Percentiles rank a stretch among this genome's conserved stretches.
These are phyloP conservation scores for Virgularia gustaviana DNA, from an alignment of 92 coral and sea anemone species.

Conservation along the genomic window DNA sequence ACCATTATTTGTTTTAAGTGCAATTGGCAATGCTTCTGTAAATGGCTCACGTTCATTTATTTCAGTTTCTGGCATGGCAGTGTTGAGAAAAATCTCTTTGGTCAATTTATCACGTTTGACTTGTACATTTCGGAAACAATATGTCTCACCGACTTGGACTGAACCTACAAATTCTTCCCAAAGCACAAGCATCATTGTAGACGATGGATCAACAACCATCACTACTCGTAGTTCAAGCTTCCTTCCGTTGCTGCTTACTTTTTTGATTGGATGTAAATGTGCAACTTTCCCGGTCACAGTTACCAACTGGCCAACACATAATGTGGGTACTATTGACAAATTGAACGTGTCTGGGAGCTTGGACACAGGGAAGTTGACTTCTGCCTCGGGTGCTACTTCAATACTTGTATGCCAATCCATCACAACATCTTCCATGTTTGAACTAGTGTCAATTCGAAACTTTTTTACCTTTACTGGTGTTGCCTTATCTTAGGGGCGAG, in stretches of 20 bases:
- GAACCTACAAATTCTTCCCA: conserved; percentile 3
- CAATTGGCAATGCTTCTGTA: conserved; percentile 22
- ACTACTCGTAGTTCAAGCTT: not conserved
- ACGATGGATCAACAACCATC: not conserved
- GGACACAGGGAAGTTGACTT: not conserved
- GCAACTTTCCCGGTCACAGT: not conserved
- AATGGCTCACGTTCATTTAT: conserved; percentile 7
- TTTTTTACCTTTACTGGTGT: not conserved
- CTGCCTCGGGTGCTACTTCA: not conserved
- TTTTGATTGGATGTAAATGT: not conserved
- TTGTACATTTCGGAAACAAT: conserved; percentile 4
- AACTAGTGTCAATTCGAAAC: not conserved
- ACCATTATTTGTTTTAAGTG: not conserved
- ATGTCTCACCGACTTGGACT: not conserved
- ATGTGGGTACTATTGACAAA: conserved; percentile 2
- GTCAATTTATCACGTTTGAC: conserved; percentile 18
- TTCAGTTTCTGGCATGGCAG: conserved; percentile 29
- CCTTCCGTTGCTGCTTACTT: not conserved
- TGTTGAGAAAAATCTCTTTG: conserved; percentile 43
- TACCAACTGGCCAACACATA: conserved; percentile 8
- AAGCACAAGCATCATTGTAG: not conserved
- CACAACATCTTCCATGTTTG: not conserved
- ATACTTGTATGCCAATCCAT: not conserved
- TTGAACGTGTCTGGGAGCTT: not conserved
- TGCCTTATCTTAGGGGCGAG: not conserved